Evolutionary conservation across 2,797 vertebrate species (phyloP).

Genomic region (Bradypodion pumilum): DNA sequence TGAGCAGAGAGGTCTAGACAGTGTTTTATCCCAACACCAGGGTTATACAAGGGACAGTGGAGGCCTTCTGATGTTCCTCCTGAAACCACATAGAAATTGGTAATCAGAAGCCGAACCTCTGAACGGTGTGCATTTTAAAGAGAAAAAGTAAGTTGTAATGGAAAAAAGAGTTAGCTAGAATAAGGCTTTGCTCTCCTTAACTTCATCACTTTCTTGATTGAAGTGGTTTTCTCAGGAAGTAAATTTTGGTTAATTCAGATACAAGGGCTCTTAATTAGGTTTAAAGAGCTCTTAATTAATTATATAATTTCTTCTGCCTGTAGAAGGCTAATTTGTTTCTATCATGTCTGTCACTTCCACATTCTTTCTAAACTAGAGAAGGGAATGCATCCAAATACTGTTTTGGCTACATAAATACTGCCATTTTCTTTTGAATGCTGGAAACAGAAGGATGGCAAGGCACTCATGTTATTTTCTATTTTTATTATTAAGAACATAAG

Average conservation of each 20-base stretch:
- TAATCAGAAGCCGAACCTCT: neutral
- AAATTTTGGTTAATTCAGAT: slow-evolving; percentile 47
- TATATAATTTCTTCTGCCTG: slow-evolving; percentile 36
- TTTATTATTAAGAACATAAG: neutral
- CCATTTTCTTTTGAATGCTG: neutral
- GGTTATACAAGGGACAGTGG: neutral
- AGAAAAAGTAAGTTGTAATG: neutral
- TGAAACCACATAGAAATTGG: neutral
- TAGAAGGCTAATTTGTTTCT: slow-evolving; percentile 41
- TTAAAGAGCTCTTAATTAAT: slow-evolving; percentile 58
- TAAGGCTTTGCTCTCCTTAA: slow-evolving; percentile 11
- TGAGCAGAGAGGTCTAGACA: too few relatives aligned
- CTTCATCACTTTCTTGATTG: slow-evolving; percentile 41
- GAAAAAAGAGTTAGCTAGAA: neutral
- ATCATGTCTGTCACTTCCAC: neutral
- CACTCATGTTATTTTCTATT: neutral
- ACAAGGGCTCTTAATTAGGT: slow-evolving; percentile 55
- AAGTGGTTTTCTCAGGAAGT: slow-evolving; percentile 43
- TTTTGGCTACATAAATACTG: neutral
- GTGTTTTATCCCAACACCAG: too few relatives aligned
- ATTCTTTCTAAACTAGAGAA: neutral
- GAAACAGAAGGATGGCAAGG: neutral
- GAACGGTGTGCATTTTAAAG: neutral
- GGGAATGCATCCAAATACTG: neutral
- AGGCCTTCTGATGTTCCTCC: neutral